phyloP scores from a whole-genome alignment of 30 jellyfish, hydroid and myxozoan genomes.

The Hydractinia symbiolongicarpus region DNA sequence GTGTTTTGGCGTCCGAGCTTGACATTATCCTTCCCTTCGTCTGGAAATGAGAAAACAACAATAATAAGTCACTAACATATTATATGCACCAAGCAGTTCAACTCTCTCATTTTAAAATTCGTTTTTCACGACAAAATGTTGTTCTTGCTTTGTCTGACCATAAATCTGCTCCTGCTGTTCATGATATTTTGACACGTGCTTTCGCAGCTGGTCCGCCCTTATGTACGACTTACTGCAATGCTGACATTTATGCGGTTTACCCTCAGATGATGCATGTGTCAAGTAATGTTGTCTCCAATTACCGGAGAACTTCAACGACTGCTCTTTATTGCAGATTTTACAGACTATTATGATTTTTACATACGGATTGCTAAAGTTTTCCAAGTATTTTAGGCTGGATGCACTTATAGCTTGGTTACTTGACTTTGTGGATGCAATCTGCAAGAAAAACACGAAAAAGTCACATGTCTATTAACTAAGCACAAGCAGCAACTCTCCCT shows the following conservation, averaged over 20 bases:
- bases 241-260: constrained; percentile 35
- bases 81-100: neutral
- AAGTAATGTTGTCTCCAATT: constrained; percentile 30
- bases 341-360: constrained; percentile 28
- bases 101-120: constrained; percentile 25
- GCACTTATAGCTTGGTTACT: neutral
- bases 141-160: neutral
- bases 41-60: neutral
- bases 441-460: too few species aligned
- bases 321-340: constrained; percentile 27
- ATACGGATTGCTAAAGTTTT: constrained; percentile 34
- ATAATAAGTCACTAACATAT: neutral
- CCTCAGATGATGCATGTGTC: constrained; percentile 25
- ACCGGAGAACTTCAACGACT: constrained; percentile 17
- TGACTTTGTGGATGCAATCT: neutral
- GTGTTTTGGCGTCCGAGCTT: constrained; percentile 8
- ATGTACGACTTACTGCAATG: constrained; percentile 26
- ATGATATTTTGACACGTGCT: constrained; percentile 20
- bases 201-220: constrained; percentile 39
- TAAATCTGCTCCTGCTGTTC: neutral
- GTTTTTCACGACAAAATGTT: neutral
- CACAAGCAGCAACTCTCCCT: too few species aligned
- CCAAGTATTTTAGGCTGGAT: constrained; percentile 29
- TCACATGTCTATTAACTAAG: too few species aligned
- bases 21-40: constrained; percentile 18